phyloP scores from a whole-genome alignment of 2,113 vertebrate genomes.

The Phaetusa simplex region DNA sequence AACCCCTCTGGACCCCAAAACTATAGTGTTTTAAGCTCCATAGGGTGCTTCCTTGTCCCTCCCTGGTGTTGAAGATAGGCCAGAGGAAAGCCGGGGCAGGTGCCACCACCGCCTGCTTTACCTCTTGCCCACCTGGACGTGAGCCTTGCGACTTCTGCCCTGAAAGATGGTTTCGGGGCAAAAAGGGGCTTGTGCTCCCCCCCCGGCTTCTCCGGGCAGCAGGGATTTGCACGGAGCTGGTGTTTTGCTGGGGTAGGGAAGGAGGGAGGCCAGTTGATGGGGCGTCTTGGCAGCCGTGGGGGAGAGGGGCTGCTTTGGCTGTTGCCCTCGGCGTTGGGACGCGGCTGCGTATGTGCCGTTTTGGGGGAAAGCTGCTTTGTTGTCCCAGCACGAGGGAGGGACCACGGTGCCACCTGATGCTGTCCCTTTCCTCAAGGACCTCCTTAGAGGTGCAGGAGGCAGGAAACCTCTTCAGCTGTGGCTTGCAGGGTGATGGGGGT shows the following conservation, averaged over 20 bases:
- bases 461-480: background rate
- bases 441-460: fast-evolving
- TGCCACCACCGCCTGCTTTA: background rate
- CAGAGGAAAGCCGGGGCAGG: background rate
- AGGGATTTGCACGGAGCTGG: fast-evolving
- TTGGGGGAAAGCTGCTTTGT: fast-evolving
- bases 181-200: background rate
- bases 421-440: background rate
- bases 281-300: fast-evolving
- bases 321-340: fast-evolving
- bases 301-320: background rate
- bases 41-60: fast-evolving
- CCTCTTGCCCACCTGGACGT: background rate
- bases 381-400: fast-evolving
- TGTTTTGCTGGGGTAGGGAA: fast-evolving
- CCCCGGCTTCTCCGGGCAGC: fast-evolving
- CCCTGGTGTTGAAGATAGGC: background rate
- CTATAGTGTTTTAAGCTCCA: fast-evolving
- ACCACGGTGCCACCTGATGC: fast-evolving
- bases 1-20: background rate
- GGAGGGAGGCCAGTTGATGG: fast-evolving
- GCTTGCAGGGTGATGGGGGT: background rate
- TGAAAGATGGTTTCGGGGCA: background rate
- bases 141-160: background rate
- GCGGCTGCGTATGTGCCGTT: fast-evolving